Conservation (phyloP, 2,113 vertebrate genomes). For the Sapayoa aenigma region DNA sequence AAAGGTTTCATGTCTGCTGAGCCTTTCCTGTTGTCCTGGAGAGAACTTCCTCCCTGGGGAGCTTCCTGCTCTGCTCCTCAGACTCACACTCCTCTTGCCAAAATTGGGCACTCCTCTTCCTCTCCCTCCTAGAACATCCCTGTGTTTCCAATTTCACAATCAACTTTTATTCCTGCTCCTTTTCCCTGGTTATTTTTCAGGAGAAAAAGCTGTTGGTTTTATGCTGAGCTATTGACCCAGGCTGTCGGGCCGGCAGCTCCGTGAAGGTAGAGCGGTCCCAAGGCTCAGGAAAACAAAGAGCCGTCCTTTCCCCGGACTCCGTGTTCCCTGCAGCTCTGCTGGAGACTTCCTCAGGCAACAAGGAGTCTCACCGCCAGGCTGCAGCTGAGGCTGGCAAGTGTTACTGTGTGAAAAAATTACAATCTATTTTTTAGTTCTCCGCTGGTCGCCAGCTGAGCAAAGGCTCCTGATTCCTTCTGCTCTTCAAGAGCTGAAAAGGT, state of each 20-base stretch:
- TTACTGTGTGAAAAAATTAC: not conserved
- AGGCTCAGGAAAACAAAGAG: not conserved
- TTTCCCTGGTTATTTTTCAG: not conserved
- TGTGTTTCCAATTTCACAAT: not conserved
- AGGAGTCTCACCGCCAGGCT: not conserved
- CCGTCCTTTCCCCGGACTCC: not conserved
- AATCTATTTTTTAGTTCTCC: not conserved
- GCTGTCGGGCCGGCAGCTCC: not conserved
- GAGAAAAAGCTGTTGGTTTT: not conserved
- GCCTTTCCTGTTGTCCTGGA: not conserved
- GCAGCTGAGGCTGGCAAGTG: slow-evolving; percentile 1
- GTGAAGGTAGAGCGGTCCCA: not conserved
- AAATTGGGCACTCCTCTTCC: not conserved
- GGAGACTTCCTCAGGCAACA: slow-evolving; percentile 49
- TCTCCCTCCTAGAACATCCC: not conserved
- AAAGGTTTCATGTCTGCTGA: accelerated
- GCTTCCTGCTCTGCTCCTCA: not conserved
- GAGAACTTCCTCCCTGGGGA: not conserved
- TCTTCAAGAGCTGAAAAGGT: not conserved
- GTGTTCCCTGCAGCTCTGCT: slow-evolving; percentile 35
- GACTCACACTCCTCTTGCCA: not conserved
- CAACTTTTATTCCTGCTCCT: not conserved
- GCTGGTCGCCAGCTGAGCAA: not conserved
- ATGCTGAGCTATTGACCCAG: not conserved
- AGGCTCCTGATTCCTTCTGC: not conserved